Evolutionary conservation across 2,888 invertebrate species (phyloP).

Genomic region (Dusona sp.): DNA sequence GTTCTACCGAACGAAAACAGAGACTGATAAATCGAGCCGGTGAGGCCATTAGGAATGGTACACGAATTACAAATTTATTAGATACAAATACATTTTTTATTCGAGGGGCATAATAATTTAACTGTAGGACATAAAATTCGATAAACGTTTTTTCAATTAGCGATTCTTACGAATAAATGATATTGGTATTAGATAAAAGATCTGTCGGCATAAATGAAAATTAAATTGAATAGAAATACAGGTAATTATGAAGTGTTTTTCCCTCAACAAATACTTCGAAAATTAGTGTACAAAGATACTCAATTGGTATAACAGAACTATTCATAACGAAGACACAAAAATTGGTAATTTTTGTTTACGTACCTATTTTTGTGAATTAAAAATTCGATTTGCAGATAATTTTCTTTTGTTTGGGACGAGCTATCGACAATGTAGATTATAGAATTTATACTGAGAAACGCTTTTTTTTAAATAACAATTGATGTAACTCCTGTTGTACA

Average conservation of each 20-base stretch:
- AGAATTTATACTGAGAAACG: neutral
- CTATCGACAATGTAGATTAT: neutral
- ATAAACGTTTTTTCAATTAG: neutral
- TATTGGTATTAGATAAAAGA: neutral
- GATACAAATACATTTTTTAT: neutral
- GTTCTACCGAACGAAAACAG: neutral
- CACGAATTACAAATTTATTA: too few species aligned
- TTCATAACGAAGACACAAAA: neutral
- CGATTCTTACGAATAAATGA: neutral
- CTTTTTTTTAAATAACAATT: neutral
- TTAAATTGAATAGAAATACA: neutral
- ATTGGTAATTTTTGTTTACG: neutral
- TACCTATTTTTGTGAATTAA: neutral
- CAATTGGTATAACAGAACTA: neutral
- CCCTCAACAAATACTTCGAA: neutral
- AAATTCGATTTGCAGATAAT: neutral
- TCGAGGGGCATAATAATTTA: neutral
- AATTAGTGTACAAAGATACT: neutral
- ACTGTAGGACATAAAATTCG: neutral
- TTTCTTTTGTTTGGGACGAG: neutral
- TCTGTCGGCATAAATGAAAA: neutral
- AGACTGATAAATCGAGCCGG: neutral
- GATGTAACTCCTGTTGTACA: neutral
- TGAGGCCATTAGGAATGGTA: neutral
- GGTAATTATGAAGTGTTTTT: neutral